phyloP scores from a whole-genome alignment of 2,888 invertebrate species.

The Archaeoteleia sp. region DNA sequence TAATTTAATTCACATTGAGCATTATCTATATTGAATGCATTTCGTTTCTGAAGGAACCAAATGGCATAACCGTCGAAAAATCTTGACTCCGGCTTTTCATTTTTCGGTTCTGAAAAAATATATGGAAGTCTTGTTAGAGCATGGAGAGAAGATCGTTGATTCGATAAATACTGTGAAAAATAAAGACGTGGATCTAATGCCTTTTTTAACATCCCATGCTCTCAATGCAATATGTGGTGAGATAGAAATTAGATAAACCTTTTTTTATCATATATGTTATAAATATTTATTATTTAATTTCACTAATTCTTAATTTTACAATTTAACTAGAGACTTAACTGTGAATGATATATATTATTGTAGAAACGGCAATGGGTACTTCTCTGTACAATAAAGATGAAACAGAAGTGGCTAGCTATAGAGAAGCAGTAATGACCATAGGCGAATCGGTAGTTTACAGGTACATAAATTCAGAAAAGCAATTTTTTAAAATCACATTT shows the following conservation, averaged over 20 bases:
- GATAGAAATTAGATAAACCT: too few species aligned
- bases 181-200: slow-evolving; percentile 76
- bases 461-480: too few species aligned
- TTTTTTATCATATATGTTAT: too few species aligned
- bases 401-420: slow-evolving; percentile 8
- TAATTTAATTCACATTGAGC: too few species aligned
- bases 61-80: slow-evolving; percentile 79
- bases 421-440: slow-evolving; percentile 19
- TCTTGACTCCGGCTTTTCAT: slow-evolving; percentile 80
- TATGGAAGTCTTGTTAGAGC: slow-evolving; percentile 73
- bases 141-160: slow-evolving; percentile 60
- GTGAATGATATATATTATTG: neutral
- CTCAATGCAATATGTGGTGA: slow-evolving; percentile 83
- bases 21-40: neutral
- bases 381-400: slow-evolving; percentile 73
- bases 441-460: slow-evolving; percentile 26
- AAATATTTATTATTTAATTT: neutral
- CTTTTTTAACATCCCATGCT: slow-evolving; percentile 78
- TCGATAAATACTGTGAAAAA: too few species aligned
- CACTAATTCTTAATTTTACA: neutral
- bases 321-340: too few species aligned
- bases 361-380: slow-evolving; percentile 83
- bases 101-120: slow-evolving; percentile 78
- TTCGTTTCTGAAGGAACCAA: slow-evolving; percentile 68
- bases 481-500: too few species aligned